Conservation (phyloP, 1,140 invertebrate genomes). For the Orchesella cincta region DNA sequence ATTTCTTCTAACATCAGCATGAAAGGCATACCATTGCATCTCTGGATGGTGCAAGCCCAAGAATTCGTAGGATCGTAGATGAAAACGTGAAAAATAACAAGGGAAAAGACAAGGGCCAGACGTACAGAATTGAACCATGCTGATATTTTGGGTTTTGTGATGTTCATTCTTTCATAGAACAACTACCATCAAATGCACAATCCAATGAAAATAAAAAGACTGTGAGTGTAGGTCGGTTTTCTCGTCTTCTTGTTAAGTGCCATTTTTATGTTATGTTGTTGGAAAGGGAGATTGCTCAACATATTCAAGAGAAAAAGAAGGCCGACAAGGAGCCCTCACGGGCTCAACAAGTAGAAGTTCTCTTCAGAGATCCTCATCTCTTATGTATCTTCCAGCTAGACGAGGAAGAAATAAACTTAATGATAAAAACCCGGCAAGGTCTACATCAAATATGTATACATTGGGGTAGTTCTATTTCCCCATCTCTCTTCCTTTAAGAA, state of each 20-base stretch:
- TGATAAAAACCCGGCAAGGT: not conserved
- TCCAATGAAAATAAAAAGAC: not conserved
- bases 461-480: constrained; percentile 4
- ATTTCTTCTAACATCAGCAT: not conserved
- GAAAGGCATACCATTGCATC: not conserved
- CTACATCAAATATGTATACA: not conserved
- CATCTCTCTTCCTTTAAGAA: not conserved
- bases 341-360: not conserved
- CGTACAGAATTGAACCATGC: not conserved
- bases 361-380: not conserved
- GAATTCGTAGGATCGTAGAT: not conserved
- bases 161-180: not conserved
- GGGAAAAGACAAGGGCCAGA: not conserved
- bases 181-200: not conserved
- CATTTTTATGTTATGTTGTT: constrained; percentile 5
- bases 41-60: not conserved
- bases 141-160: not conserved
- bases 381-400: not conserved
- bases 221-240: not conserved
- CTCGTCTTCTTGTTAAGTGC: constrained; percentile 7
- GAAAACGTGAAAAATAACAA: not conserved
- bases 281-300: not conserved
- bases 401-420: not conserved
- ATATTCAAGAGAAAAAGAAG: not conserved
- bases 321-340: constrained; percentile 15